A percentile compares a stretch with the other conserved stretches of the same genome.
phyloP scores from a whole-genome alignment of 1,140 invertebrate species.

The Hyles vespertilio region DNA sequence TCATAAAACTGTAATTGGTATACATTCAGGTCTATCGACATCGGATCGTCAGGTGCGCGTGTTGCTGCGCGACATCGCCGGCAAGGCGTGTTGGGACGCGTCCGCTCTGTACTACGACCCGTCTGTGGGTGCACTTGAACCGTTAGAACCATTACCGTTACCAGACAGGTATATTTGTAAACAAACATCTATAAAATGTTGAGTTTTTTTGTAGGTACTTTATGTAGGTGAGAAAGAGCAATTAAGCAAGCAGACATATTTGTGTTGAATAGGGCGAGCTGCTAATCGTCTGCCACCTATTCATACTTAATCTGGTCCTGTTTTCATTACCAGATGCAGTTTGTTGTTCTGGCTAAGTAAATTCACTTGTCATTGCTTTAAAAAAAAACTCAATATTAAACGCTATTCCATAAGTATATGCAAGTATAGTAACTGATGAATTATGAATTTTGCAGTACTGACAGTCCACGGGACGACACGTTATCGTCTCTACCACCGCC shows the following conservation, averaged over 20 bases:
- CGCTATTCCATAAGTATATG: neutral
- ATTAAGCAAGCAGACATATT: no score
- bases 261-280: no score
- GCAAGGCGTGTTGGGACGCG: constrained; percentile 98
- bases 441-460: constrained; percentile 33
- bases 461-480: constrained; percentile 67
- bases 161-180: constrained; percentile 39
- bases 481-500: constrained; percentile 69
- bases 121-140: constrained; percentile 36
- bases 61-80: constrained; percentile 92
- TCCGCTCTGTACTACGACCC: constrained; percentile 90
- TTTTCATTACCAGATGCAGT: no score
- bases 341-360: no score
- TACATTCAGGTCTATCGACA: constrained; percentile 74
- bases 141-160: constrained; percentile 42
- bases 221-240: no score
- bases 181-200: no score
- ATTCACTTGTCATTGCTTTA: no score
- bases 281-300: no score
- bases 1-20: neutral
- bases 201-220: no score
- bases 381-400: no score
- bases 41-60: constrained; percentile 87
- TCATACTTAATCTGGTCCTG: no score
- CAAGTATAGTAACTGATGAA: neutral